Evolutionary conservation across 2,888 invertebrate genomes (phyloP), one percentile per base, ranked within the genome.

Genomic region (Azorinus chamasolen): DNA sequence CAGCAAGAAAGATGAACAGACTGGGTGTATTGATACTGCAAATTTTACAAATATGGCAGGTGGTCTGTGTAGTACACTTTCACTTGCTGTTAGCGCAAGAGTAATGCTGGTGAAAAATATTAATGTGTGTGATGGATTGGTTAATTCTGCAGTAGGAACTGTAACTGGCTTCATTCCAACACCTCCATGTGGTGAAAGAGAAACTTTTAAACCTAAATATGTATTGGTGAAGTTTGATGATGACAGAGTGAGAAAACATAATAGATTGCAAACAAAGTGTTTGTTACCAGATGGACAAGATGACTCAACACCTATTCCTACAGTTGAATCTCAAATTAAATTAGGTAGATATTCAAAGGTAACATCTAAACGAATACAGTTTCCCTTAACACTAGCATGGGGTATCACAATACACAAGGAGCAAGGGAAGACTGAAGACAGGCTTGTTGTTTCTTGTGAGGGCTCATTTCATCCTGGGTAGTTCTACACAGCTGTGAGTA

Each of bases 91-190:
- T 45, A 37, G 55, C 46, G 74, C 75, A 16, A 62, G 78, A 57
- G 72, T 82, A 22, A 53, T 79, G 68, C 57, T 82, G 10, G 71
- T 59, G 10, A 69, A 51, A 18, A 83, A 83, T 58, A 50, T 79
- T 24, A 64, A 82, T 65, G 66, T 76, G 3, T 41, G 57, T 20
- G 83, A 83, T 73, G 83, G 83, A 16, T 54, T 83, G 20, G 74
- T 70, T 16, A 79, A 79, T 66, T 71, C 65, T n/a, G 79, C 66
- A 14, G 32, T 53, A 25, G 72, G 79, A 46, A 58, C 25, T 27
- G 62, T 68, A 16, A 71, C 58, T 10, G 63, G 73, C 20, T 73
- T 57, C 54, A 24, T 71, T 14, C 71, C 68, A 16, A 55, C 12
- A 10, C 43, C 2, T 10, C 5, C 39, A 20, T n/a, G 41, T 39